phyloP scores from a whole-genome alignment of 2,113 vertebrate species.

The Phaethon lepturus region DNA sequence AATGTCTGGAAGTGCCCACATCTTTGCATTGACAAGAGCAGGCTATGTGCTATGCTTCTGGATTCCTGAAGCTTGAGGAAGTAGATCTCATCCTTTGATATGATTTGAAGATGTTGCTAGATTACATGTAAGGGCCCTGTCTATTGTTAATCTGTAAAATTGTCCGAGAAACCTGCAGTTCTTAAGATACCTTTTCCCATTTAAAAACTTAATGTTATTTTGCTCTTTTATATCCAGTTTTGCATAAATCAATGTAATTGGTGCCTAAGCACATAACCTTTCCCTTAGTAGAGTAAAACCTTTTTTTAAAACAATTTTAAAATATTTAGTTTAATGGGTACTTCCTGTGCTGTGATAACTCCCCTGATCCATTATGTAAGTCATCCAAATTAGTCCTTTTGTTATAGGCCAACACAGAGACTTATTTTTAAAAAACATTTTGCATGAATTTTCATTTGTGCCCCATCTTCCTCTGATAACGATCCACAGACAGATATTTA shows the following conservation, averaged over 20 bases:
- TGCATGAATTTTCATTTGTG: neutral
- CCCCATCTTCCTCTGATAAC: neutral
- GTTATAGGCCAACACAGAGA: neutral
- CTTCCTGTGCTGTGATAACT: neutral
- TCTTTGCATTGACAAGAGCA: neutral
- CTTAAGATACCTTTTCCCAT: neutral
- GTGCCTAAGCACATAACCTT: neutral
- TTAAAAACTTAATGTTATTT: neutral
- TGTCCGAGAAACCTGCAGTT: neutral
- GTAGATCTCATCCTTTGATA: neutral
- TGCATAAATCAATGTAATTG: neutral
- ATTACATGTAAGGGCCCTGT: neutral
- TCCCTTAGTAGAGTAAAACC: neutral
- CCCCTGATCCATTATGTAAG: neutral
- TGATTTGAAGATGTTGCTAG: neutral
- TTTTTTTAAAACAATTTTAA: conserved; percentile 2
- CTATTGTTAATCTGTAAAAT: neutral
- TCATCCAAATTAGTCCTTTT: neutral
- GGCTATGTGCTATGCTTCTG: neutral
- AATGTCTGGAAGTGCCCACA: neutral
- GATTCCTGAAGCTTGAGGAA: neutral
- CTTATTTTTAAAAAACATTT: neutral
- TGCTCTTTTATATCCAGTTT: neutral
- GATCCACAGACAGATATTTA: neutral
- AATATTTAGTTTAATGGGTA: neutral